Conservation (phyloP, 2,888 invertebrate genomes). For the Lasiommata megera region DNA sequence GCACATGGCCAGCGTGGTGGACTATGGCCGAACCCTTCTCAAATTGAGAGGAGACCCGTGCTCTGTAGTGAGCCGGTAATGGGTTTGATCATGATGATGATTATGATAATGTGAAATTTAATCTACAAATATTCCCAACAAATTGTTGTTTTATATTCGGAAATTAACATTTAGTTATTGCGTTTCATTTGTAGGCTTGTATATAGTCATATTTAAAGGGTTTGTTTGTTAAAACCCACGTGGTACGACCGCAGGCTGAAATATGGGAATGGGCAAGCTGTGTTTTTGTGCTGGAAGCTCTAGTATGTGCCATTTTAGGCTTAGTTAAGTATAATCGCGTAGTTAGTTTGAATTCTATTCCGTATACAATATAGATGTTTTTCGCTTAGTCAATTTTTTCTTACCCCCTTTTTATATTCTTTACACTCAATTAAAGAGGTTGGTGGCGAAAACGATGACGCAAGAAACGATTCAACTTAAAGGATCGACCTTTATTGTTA, state of each 20-base stretch:
- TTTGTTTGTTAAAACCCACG: neutral
- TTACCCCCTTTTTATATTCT: conserved; percentile 22
- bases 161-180: too few relatives aligned
- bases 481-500: too few relatives aligned
- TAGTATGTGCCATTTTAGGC: conserved; percentile 67
- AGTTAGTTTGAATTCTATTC: conserved; percentile 62
- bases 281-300: conserved; percentile 48
- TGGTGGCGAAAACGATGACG: neutral
- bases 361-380: conserved; percentile 37
- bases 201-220: neutral
- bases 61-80: too few relatives aligned
- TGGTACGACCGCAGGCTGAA: conserved; percentile 25
- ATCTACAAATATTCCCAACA: too few relatives aligned
- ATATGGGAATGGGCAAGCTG: conserved; percentile 42
- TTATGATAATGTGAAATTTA: too few relatives aligned
- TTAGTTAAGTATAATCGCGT: conserved; percentile 62
- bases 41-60: too few relatives aligned
- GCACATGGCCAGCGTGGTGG: too few relatives aligned
- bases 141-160: too few relatives aligned
- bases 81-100: too few relatives aligned
- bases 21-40: too few relatives aligned
- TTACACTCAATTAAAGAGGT: conserved; percentile 5
- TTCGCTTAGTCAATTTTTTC: conserved; percentile 36
- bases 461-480: neutral
- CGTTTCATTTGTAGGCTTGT: too few relatives aligned